Evolutionary conservation across 2,888 invertebrate species (phyloP).

Genomic region (Pammene fasciana): DNA sequence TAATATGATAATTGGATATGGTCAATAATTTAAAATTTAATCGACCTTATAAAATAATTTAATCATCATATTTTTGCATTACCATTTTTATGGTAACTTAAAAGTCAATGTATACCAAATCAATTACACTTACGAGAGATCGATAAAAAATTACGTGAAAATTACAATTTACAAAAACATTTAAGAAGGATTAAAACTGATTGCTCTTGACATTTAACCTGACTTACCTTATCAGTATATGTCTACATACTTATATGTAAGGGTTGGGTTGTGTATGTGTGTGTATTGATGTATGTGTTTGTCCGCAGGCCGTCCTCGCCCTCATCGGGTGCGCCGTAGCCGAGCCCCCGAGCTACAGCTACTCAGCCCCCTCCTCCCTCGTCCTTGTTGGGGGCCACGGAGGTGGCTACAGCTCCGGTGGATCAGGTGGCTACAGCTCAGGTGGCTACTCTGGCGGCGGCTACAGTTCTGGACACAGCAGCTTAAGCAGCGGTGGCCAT

Average conservation of each 20-base stretch:
- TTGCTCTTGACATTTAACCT: not conserved
- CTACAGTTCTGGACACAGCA: slow-evolving; percentile 60
- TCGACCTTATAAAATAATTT: not conserved
- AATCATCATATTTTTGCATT: not conserved
- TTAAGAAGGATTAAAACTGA: no score
- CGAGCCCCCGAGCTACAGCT: slow-evolving; percentile 90
- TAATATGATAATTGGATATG: not conserved
- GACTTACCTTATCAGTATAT: not conserved
- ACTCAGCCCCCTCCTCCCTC: slow-evolving; percentile 78
- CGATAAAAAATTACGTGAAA: not conserved
- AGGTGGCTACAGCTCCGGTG: slow-evolving; percentile 79
- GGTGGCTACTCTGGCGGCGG: slow-evolving; percentile 80
- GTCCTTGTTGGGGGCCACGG: slow-evolving; percentile 78
- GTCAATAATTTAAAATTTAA: not conserved
- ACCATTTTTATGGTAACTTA: no score
- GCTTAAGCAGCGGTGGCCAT: slow-evolving; percentile 86
- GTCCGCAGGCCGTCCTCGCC: slow-evolving; percentile 85
- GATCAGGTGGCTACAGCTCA: slow-evolving; percentile 85
- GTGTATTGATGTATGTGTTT: no score
- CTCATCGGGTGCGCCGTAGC: slow-evolving; percentile 89
- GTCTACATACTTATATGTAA: not conserved
- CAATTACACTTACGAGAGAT: not conserved
- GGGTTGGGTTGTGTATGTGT: no score
- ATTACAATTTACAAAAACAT: not conserved
- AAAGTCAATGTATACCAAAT: not conserved